A percentile compares a stretch with the other conserved stretches of the same genome.
Conservation (phyloP, 53 echinoderm and acorn worm genomes). For the Echinometra lucunter region DNA sequence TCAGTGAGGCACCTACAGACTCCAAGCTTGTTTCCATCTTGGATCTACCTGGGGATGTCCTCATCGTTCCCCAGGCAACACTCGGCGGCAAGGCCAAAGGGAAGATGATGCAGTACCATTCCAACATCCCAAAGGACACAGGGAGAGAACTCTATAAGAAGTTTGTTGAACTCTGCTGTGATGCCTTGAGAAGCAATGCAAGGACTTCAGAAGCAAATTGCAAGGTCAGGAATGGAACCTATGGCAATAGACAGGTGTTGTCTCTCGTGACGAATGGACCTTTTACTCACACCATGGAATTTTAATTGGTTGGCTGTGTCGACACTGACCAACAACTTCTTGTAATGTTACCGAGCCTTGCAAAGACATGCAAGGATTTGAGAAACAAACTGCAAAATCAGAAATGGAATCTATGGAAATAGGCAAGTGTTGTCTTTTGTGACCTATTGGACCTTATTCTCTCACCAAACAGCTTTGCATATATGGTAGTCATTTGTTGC, state of each 20-base stretch:
- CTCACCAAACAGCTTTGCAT: slow-evolving; percentile 83
- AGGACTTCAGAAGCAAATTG: slow-evolving; percentile 69
- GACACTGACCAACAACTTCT: too few relatives aligned
- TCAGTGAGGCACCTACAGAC: slow-evolving; percentile 60
- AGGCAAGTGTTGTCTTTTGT: slow-evolving; percentile 76
- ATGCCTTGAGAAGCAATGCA: slow-evolving; percentile 58
- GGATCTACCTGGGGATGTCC: slow-evolving; percentile 81
- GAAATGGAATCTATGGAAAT: slow-evolving; percentile 83
- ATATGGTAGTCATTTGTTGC: too few relatives aligned
- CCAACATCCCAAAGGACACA: slow-evolving; percentile 79
- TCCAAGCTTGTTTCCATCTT: slow-evolving; percentile 76
- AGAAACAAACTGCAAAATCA: too few relatives aligned
- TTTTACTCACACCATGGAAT: slow-evolving; percentile 82
- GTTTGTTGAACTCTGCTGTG: slow-evolving; percentile 68
- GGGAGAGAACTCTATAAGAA: slow-evolving; percentile 76
- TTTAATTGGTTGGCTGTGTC: slow-evolving; percentile 70
- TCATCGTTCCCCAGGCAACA: slow-evolving; percentile 84
- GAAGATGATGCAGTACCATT: slow-evolving; percentile 87
- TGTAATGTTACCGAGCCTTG: too few relatives aligned
- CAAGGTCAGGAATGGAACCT: slow-evolving; percentile 77
- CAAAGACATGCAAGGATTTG: too few relatives aligned
- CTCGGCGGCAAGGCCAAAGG: slow-evolving; percentile 89
- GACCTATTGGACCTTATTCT: slow-evolving; percentile 84
- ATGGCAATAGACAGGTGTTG: slow-evolving; percentile 84
- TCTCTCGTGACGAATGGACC: slow-evolving; percentile 82